Conservation (phyloP, 2,888 invertebrate species). For the Phyto melanocephala region DNA sequence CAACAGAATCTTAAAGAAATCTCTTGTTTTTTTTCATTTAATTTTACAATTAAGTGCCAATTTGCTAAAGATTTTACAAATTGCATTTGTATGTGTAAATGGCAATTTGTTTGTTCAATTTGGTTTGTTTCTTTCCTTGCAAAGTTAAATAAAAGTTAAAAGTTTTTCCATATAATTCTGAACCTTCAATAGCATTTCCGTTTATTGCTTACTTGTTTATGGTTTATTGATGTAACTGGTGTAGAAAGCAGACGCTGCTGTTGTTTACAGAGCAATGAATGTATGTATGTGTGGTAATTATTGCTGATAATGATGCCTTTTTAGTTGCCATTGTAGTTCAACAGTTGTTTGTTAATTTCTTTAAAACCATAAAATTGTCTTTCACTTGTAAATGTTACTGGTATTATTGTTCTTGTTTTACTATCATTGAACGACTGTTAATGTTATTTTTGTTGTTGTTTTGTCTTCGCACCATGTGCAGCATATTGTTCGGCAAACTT, state of each 20-base stretch:
- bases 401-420: not conserved
- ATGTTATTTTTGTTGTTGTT: not conserved
- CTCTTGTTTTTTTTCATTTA: not conserved
- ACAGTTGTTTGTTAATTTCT: not conserved
- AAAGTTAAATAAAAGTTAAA: not conserved
- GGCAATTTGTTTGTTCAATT: too few species aligned
- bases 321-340: not conserved
- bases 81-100: not conserved
- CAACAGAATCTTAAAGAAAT: not conserved
- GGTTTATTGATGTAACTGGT: not conserved
- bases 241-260: not conserved
- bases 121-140: too few species aligned
- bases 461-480: not conserved
- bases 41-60: not conserved
- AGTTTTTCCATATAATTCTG: not conserved
- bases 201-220: not conserved
- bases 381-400: not conserved
- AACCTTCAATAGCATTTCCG: not conserved
- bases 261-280: not conserved
- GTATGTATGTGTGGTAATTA: not conserved
- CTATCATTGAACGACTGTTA: not conserved
- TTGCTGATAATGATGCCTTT: not conserved
- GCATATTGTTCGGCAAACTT: not conserved
- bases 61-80: not conserved
- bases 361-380: constrained; percentile 10